Base-by-base conservation (phyloP, 2,888 invertebrate species). In the Hirtodrosophila confusa region DNA sequence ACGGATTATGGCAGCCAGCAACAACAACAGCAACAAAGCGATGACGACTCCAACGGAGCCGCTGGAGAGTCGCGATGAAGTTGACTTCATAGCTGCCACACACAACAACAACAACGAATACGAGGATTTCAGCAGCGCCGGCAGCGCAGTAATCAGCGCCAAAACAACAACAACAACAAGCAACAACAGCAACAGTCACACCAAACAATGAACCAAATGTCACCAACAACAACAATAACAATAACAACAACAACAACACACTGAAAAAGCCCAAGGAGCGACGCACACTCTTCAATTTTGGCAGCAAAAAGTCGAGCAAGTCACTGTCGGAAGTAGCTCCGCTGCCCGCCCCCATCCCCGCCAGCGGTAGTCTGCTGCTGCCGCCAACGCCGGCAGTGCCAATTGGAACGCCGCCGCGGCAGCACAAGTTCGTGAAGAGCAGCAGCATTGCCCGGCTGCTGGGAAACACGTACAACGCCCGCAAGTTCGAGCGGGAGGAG, bases 381-480 rank as follows among this genome's bases (percentile, higher is more conserved):
- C 65, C 65, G 54, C 65, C 71, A 4, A 70, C 61, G 40, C 74
- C 74, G 0, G 62, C 75, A 2, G 75, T 78, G 51, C 74, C 86
- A 0, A 88, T 89, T 62, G 84, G 85, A n/a, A 88, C 90, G 37
- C 88, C 90, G 17, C 78, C 86, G 33, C 67, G 89, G 8, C 78
- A 86, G 51, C 88, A 90, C 67, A 91, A 91, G 73, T 90, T 91
- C 48, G 90, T 90, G 3, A 92, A 92, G 74, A 90, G 90, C 70
- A 90, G 89, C 60, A 91, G 92, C 35, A 84, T 92, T 56, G 90
- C 91, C 2, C 88, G 91, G 2, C 61, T 92, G 7, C 80, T 92
- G 50, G 91, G 92, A 50, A 91, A 91, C 67, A 92, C 90, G 3
- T 92, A 92, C 69, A 91, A 89, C 72, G 91, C 91, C 3, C 91